phyloP scores from a whole-genome alignment of 2,888 invertebrate species.

The Antheraea yamamai region DNA sequence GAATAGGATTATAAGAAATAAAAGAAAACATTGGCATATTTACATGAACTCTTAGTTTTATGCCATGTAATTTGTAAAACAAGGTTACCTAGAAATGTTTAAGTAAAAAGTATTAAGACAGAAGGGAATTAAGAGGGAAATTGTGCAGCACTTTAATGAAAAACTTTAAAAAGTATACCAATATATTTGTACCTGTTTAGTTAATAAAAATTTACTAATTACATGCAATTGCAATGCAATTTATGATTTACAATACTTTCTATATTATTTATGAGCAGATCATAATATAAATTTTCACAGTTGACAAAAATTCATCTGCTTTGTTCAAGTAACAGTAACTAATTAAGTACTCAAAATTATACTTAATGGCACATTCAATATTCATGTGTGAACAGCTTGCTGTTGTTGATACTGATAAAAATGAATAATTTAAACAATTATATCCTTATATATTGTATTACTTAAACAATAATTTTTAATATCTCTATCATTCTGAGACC shows the following conservation, averaged over 20 bases:
- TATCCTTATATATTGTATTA: background rate
- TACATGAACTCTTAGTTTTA: background rate
- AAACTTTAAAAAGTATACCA: background rate
- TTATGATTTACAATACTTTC: background rate
- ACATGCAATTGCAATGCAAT: background rate
- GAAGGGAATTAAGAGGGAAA: background rate
- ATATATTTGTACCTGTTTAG: background rate
- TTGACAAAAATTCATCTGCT: background rate
- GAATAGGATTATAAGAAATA: no score
- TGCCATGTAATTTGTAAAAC: background rate
- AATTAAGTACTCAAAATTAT: background rate
- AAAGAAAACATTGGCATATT: background rate
- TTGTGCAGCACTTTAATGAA: background rate
- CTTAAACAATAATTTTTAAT: background rate
- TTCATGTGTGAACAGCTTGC: background rate
- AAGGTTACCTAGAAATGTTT: background rate
- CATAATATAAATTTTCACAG: background rate
- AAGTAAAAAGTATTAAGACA: background rate
- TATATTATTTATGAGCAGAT: background rate
- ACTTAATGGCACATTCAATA: background rate
- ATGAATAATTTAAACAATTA: background rate
- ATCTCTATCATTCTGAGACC: background rate
- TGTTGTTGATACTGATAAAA: background rate
- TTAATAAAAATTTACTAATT: background rate
- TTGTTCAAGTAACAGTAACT: background rate